phyloP scores from a whole-genome alignment of 2,888 invertebrate species.

The Teinopalpus imperialis region DNA sequence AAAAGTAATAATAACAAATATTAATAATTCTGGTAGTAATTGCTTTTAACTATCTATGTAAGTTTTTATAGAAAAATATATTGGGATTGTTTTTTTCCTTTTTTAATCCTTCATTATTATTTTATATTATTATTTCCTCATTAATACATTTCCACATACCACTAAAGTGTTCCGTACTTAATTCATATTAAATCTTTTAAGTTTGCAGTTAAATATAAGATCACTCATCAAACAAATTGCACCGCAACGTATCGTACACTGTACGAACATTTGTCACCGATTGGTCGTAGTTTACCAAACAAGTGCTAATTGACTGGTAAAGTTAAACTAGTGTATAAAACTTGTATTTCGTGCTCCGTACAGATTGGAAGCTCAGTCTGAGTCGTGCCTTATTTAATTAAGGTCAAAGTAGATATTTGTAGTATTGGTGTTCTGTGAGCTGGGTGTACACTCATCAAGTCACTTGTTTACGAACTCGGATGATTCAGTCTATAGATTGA shows the following conservation, averaged over 20 bases:
- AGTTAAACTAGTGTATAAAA: conserved; percentile 29
- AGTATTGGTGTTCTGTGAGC: conserved; percentile 4
- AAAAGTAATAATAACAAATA: no score
- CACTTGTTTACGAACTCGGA: conserved; percentile 13
- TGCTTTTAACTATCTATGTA: no score
- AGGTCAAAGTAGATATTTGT: conserved; percentile 16
- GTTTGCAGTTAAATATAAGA: no score
- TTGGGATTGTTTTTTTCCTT: no score
- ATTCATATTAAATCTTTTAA: no score
- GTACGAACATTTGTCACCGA: conserved; percentile 25
- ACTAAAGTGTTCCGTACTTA: no score
- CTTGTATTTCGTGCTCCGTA: conserved; percentile 21
- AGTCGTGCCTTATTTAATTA: conserved; percentile 23
- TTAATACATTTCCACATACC: no score
- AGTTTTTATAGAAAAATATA: no score
- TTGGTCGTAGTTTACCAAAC: conserved; percentile 30
- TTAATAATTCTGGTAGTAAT: no score
- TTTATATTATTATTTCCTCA: no score
- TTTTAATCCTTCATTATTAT: no score
- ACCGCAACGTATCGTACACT: not conserved
- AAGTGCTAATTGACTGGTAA: conserved; percentile 35
- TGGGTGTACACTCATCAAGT: conserved; percentile 13
- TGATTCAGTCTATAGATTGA: not conserved
- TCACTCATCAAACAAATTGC: no score
- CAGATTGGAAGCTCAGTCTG: conserved; percentile 18